Percentiles rank a stretch among this genome's conserved stretches.
Evolutionary conservation across 2,797 vertebrate species (phyloP).

Genomic region (Perodicticus potto): DNA sequence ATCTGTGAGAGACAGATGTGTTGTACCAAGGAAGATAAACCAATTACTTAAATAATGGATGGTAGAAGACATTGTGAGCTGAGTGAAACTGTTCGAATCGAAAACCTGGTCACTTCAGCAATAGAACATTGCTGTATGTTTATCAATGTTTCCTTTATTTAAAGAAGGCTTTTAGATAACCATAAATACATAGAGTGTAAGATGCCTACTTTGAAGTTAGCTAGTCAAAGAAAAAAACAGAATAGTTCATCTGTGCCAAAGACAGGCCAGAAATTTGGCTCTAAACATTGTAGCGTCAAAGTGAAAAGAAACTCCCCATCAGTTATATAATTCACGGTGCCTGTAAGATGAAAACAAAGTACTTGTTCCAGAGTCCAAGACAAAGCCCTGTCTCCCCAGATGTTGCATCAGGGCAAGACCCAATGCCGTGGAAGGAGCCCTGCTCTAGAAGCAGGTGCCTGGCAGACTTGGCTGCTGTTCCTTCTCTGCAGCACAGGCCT

Average conservation of each 20-base stretch:
- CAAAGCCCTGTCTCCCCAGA: background rate
- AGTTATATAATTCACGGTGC: no score
- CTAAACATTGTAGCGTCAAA: background rate
- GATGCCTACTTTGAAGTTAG: background rate
- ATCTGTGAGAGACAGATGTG: background rate
- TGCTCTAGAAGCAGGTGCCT: rapidly evolving
- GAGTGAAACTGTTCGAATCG: background rate
- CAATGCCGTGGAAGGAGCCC: background rate
- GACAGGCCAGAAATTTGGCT: background rate
- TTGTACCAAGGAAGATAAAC: background rate
- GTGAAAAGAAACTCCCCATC: background rate
- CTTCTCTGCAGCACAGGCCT: rapidly evolving
- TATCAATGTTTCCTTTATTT: background rate
- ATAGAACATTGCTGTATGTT: background rate
- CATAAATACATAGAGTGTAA: background rate
- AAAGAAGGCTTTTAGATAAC: background rate
- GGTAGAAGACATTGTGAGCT: background rate
- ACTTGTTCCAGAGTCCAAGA: rapidly evolving
- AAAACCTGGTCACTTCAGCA: background rate
- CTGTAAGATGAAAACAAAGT: background rate
- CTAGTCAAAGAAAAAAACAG: background rate
- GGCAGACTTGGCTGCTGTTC: rapidly evolving
- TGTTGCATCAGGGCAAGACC: background rate
- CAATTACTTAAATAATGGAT: background rate
- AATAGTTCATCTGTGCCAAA: background rate